Percentiles rank a stretch among this genome's conserved stretches.
Conservation (phyloP, 2,113 vertebrate species). For the Campylomormyrus numenius region DNA sequence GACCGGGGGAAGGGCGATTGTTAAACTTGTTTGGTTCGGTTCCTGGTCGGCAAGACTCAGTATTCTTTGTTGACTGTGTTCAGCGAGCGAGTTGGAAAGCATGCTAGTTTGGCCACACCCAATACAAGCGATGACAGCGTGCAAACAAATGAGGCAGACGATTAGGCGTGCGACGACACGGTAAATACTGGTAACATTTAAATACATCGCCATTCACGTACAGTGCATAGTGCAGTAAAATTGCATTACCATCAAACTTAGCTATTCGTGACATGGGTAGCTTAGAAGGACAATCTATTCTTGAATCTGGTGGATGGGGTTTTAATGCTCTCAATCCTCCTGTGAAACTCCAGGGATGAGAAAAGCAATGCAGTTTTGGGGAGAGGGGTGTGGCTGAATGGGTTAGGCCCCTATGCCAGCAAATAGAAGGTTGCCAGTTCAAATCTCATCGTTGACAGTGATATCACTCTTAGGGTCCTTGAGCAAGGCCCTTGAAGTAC, state of each 20-base stretch:
- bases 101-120: background rate
- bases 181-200: background rate
- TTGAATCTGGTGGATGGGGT: background rate
- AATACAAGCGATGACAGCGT: background rate
- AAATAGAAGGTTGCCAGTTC: background rate
- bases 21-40: background rate
- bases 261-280: background rate
- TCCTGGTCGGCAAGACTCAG: background rate
- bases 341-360: background rate
- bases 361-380: background rate
- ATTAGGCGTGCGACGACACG: background rate
- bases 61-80: background rate
- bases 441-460: background rate
- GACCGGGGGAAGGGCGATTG: background rate
- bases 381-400: background rate
- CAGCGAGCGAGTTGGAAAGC: background rate
- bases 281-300: background rate
- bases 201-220: background rate
- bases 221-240: background rate
- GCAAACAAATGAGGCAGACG: background rate
- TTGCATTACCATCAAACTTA: background rate
- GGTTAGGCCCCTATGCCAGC: background rate
- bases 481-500: background rate
- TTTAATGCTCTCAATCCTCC: background rate
- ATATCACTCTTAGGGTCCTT: background rate